Evolutionary conservation across 2,113 vertebrate genomes (phyloP).

Genomic region (Amphilophus citrinellus): DNA sequence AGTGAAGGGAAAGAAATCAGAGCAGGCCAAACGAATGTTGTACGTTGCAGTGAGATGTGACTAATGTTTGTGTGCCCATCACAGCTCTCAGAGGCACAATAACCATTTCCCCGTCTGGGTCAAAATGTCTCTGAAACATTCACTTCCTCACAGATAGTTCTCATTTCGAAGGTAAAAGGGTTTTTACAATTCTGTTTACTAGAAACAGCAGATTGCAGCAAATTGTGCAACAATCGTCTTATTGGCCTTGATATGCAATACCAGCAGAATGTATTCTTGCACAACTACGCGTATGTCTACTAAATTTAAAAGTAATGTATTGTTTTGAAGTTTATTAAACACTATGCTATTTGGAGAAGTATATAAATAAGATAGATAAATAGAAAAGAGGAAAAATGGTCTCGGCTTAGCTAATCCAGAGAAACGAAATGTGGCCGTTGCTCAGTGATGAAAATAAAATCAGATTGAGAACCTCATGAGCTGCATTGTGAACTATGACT

Average conservation of each 20-base stretch:
- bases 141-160: conserved; percentile 82
- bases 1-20: background rate
- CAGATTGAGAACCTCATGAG: conserved; percentile 45
- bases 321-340: background rate
- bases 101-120: conserved; percentile 81
- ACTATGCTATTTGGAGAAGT: background rate
- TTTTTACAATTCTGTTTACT: conserved; percentile 65
- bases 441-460: conserved; percentile 57
- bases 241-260: background rate
- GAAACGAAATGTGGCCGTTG: conserved; percentile 40
- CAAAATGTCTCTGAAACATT: conserved; percentile 71
- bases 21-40: background rate
- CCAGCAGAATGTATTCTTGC: conserved; percentile 17
- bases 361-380: background rate
- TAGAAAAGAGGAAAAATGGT: background rate
- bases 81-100: conserved; percentile 56
- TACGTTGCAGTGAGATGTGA: conserved; percentile 4
- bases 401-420: background rate
- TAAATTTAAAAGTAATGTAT: background rate
- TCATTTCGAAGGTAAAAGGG: conserved; percentile 72
- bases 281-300: background rate
- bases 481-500: conserved; percentile 63
- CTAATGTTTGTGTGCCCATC: conserved; percentile 14
- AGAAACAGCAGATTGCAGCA: conserved; percentile 39
- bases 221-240: conserved; percentile 35